Evolutionary conservation across 2,888 invertebrate species (phyloP).

Genomic region (Desoria tigrina): DNA sequence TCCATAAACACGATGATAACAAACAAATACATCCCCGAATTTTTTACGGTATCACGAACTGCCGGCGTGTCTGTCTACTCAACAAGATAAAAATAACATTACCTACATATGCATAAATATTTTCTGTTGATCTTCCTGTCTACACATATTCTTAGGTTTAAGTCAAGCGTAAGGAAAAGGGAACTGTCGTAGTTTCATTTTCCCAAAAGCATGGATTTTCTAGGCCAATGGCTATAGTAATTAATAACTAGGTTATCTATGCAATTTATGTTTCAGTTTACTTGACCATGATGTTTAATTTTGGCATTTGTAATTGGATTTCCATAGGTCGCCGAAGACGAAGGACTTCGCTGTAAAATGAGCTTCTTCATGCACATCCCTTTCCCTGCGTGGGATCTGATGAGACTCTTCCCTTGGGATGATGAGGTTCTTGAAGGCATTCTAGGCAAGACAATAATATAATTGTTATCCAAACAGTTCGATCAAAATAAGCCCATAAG

Average conservation of each 20-base stretch:
- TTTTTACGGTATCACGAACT: not conserved
- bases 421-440: constrained; percentile 60
- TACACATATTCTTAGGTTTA: too few relatives aligned
- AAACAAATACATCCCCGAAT: too few relatives aligned
- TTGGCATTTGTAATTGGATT: too few relatives aligned
- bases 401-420: constrained; percentile 59
- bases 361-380: constrained; percentile 63
- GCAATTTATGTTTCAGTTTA: too few relatives aligned
- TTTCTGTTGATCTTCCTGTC: not conserved
- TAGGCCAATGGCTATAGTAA: too few relatives aligned
- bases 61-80: constrained; percentile 6
- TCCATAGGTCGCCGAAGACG: constrained; percentile 56
- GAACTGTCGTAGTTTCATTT: too few relatives aligned
- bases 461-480: not conserved
- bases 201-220: too few relatives aligned
- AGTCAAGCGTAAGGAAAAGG: too few relatives aligned
- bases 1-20: too few relatives aligned
- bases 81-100: not conserved
- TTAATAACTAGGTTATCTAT: too few relatives aligned
- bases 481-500: constrained; percentile 5
- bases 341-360: constrained; percentile 57
- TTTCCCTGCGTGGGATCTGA: constrained; percentile 61
- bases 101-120: too few relatives aligned
- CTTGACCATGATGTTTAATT: too few relatives aligned
- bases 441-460: constrained; percentile 55